These are phyloP conservation scores for Gadopsis marmoratus DNA, from an alignment of 2,797 vertebrate species.

Conservation along the genomic window DNA sequence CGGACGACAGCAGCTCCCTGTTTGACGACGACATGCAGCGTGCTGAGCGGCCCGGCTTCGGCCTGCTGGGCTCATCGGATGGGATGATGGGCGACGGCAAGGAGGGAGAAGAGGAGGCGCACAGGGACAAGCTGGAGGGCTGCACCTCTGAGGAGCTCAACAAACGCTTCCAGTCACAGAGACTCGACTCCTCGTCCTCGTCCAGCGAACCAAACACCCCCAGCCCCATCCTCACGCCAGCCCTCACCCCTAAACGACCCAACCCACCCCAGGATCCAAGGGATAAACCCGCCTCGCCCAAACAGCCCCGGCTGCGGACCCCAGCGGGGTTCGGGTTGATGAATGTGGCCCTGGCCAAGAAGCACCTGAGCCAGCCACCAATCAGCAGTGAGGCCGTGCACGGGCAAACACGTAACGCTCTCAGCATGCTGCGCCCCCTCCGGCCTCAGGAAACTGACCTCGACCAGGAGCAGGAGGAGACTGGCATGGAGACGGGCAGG, in stretches of 20 bases:
- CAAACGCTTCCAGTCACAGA: conserved; percentile 92
- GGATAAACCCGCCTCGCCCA: conserved; percentile 76
- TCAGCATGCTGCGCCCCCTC: conserved; percentile 95
- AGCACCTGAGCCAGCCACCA: conserved; percentile 95
- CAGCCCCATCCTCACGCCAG: conserved; percentile 87
- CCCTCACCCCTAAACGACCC: conserved; percentile 87
- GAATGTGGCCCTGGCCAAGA: conserved; percentile 87
- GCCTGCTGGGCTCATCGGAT: conserved; percentile 56
- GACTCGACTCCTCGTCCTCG: conserved; percentile 91
- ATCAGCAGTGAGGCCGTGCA: conserved; percentile 88
- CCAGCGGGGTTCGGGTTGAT: conserved; percentile 86
- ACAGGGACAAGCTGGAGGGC: conserved; percentile 80
- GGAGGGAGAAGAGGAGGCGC: conserved; percentile 33
- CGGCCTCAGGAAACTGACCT: conserved; percentile 92
- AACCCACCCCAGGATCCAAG: conserved; percentile 78
- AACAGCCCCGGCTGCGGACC: conserved; percentile 88
- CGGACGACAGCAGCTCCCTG: conserved; percentile 94
- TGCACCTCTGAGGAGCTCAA: conserved; percentile 92
- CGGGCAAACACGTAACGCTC: conserved; percentile 92
- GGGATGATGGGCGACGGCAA: conserved; percentile 32
- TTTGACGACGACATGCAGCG: conserved; percentile 93
- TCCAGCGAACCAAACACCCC: conserved; percentile 90
- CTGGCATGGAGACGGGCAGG: conserved; percentile 85
- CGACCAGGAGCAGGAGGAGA: conserved; percentile 87
- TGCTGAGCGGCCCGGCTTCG: conserved; percentile 79